phyloP scores from a whole-genome alignment of 2,797 vertebrate species.

The Amblyraja radiata region DNA sequence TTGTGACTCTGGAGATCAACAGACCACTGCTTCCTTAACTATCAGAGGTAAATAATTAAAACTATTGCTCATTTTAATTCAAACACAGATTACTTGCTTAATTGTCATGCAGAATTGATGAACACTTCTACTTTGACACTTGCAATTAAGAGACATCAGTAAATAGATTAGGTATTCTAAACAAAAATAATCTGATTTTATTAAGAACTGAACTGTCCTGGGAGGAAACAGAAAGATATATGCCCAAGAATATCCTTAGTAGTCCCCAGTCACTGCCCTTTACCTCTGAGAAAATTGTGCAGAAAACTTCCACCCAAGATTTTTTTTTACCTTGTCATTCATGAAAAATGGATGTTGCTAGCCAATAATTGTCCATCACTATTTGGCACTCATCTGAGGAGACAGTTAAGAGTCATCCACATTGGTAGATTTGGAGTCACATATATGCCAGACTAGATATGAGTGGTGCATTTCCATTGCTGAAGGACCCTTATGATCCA shows the following conservation, averaged over 20 bases:
- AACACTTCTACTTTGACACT: neutral
- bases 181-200: neutral
- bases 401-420: too few species aligned
- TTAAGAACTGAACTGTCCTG: neutral
- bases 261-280: neutral
- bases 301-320: neutral
- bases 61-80: neutral
- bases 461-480: too few species aligned
- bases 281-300: neutral
- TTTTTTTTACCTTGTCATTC: too few species aligned
- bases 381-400: too few species aligned
- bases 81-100: neutral
- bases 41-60: constrained; percentile 50
- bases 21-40: constrained; percentile 48
- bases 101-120: neutral
- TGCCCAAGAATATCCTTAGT: neutral
- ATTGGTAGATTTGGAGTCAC: too few species aligned
- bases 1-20: constrained; percentile 51
- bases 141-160: neutral
- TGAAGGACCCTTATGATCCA: too few species aligned
- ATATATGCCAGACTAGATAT: too few species aligned
- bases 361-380: too few species aligned
- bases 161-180: neutral
- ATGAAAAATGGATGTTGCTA: too few species aligned
- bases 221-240: neutral